Percentiles rank a stretch among this genome's conserved stretches.
phyloP scores from a whole-genome alignment of 2,888 invertebrate genomes.

The Microctonus brassicae region DNA sequence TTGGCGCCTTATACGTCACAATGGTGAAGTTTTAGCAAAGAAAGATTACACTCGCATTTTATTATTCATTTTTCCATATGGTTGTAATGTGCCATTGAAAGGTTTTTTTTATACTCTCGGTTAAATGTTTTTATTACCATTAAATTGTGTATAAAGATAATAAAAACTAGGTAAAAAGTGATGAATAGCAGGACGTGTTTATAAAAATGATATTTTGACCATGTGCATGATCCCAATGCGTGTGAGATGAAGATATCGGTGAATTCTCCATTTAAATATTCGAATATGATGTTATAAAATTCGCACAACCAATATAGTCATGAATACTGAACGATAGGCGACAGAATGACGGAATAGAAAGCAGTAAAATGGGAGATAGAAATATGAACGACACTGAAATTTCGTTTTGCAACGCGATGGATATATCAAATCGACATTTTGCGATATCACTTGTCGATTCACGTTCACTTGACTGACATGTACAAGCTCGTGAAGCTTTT shows the following conservation, averaged over 20 bases:
- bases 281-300: background rate
- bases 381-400: background rate
- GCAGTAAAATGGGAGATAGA: background rate
- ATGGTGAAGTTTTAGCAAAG: background rate
- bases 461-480: constrained; percentile 51
- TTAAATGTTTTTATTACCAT: too few species aligned
- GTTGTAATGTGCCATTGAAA: background rate
- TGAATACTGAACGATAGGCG: background rate
- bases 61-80: background rate
- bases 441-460: constrained; percentile 61
- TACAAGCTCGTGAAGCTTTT: constrained; percentile 1
- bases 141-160: too few species aligned
- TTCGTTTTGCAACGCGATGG: constrained; percentile 14
- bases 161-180: background rate
- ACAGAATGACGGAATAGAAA: too few species aligned
- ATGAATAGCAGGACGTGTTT: background rate
- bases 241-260: constrained; percentile 13
- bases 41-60: background rate
- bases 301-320: background rate
- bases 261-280: background rate
- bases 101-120: too few species aligned
- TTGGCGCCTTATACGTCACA: background rate
- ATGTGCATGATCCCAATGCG: background rate
- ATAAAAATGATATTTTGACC: background rate
- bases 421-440: background rate